Evolutionary conservation across 2,797 vertebrate genomes (phyloP), one percentile per base, ranked within the genome.

Genomic region (Liparis tanakae): DNA sequence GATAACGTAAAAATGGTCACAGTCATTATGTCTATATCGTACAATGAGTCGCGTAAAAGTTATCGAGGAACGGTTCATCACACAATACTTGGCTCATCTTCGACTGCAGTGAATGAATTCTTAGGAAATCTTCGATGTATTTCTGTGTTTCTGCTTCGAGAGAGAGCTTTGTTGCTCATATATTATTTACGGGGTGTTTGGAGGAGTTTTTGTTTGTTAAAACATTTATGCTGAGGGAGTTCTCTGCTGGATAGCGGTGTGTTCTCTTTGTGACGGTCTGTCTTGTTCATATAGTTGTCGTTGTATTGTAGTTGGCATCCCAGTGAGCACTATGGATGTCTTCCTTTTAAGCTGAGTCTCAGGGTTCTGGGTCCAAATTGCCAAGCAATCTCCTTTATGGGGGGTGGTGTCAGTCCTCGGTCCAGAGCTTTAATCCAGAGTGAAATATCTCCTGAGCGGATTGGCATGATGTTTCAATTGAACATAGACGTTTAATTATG

Each of bases 91-190:
- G 10, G 46, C 1, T 10, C 20, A 77, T 10, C 34, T 78, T 59
- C 64, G n/a, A 15, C 1, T 6, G 1, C 4, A 6, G 9, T 10
- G 6, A 33, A 25, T 48, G 7, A 60, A 50, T 10, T 15, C 22
- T 36, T 0, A 2, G 39, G 30, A 46, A 62, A 14, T 34, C 70
- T 79, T 53, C 75, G 34, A 67, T 43, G 57, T 63, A 4, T 71
- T 37, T 4, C 7, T 34, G 0, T 20, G 54, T n/a, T 18, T 46
- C 57, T 39, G 6, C 41, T 22, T 30, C 36, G 18, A 37, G 10
- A 44, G 14, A 44, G 33, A 6, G 30, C 2, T 57, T 36, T 58
- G 39, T 60, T 48, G 13, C 55, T 65, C 25, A 39, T 69, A 3
- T 33, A 30, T 50, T 66, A 39, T 65, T 73, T 3, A 53, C 18